Evolutionary conservation across 1,140 invertebrate genomes (phyloP).

Genomic region (Heliconius melpomene): DNA sequence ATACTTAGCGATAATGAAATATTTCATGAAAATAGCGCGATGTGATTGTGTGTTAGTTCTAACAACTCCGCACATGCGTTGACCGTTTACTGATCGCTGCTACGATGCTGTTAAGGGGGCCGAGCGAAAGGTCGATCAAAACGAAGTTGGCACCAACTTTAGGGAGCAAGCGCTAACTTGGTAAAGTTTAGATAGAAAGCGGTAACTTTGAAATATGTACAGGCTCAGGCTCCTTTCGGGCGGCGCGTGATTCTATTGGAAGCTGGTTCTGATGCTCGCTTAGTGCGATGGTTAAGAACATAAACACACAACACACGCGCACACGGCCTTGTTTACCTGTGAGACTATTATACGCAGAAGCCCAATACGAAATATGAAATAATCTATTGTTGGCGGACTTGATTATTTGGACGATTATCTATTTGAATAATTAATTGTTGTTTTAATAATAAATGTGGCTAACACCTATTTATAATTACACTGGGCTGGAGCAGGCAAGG

Average conservation of each 20-base stretch:
- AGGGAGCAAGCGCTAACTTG: background rate
- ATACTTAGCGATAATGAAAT: constrained; percentile 57
- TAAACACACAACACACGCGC: constrained; percentile 63
- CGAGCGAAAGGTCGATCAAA: constrained; percentile 40
- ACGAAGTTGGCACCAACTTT: constrained; percentile 15
- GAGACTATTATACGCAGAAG: constrained; percentile 30
- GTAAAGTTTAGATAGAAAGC: constrained; percentile 3
- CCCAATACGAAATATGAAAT: too few relatives aligned
- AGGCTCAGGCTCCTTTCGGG: constrained; percentile 38
- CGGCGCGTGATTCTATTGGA: constrained; percentile 51
- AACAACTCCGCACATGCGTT: constrained; percentile 53
- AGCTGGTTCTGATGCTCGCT: constrained; percentile 53
- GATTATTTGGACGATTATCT: too few relatives aligned
- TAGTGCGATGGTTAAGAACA: constrained; percentile 65
- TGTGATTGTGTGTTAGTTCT: constrained; percentile 65
- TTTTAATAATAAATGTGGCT: too few relatives aligned
- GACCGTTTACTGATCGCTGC: constrained; percentile 41
- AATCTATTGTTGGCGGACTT: too few relatives aligned
- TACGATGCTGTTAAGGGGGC: constrained; percentile 48
- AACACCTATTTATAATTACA: too few relatives aligned
- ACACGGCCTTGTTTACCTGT: constrained; percentile 50
- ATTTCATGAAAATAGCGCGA: constrained; percentile 51
- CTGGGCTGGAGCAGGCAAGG: too few relatives aligned
- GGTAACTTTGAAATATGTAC: background rate
- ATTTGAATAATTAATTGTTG: too few relatives aligned